These are phyloP conservation scores for Anthoptus insignis DNA, from an alignment of 2,888 invertebrate species.

Conservation along the genomic window DNA sequence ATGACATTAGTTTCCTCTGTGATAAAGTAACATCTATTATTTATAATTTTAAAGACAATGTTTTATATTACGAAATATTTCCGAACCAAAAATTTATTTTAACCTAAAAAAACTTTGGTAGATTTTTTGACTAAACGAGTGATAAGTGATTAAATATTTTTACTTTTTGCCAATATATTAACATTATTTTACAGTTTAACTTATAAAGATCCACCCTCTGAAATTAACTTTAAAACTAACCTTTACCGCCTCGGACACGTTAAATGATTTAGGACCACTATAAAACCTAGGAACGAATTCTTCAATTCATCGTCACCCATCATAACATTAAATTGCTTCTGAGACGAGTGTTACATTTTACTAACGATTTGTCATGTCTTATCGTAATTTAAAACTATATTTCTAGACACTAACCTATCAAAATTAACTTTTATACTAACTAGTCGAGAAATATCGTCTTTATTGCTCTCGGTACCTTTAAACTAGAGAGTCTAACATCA, in stretches of 20 bases:
- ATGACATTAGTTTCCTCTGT: slow-evolving; percentile 43
- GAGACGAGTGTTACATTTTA: slow-evolving; percentile 43
- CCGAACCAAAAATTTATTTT: slow-evolving; percentile 42
- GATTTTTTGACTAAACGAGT: slow-evolving; percentile 62
- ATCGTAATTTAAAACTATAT: slow-evolving; percentile 25
- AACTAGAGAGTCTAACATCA: slow-evolving; percentile 23
- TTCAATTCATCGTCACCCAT: slow-evolving; percentile 31
- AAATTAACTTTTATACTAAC: slow-evolving; percentile 24
- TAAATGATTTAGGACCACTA: slow-evolving; percentile 41
- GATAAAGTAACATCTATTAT: slow-evolving; percentile 51
- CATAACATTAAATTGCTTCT: slow-evolving; percentile 19
- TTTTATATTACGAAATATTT: slow-evolving; percentile 45
- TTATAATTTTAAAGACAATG: slow-evolving; percentile 46
- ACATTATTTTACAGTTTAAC: slow-evolving; percentile 46
- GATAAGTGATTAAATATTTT: slow-evolving; percentile 30
- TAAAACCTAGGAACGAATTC: slow-evolving; percentile 51
- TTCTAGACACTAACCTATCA: slow-evolving; percentile 24
- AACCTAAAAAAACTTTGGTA: slow-evolving; percentile 63
- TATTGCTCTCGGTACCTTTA: slow-evolving; percentile 28
- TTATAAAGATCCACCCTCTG: slow-evolving; percentile 33
- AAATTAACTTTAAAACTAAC: slow-evolving; percentile 39
- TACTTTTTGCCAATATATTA: slow-evolving; percentile 48
- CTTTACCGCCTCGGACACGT: slow-evolving; percentile 43
- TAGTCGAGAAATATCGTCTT: slow-evolving; percentile 33
- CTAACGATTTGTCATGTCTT: slow-evolving; percentile 44